Base-by-base conservation (phyloP, 2,888 invertebrate genomes). In the Lamproptera curius region DNA sequence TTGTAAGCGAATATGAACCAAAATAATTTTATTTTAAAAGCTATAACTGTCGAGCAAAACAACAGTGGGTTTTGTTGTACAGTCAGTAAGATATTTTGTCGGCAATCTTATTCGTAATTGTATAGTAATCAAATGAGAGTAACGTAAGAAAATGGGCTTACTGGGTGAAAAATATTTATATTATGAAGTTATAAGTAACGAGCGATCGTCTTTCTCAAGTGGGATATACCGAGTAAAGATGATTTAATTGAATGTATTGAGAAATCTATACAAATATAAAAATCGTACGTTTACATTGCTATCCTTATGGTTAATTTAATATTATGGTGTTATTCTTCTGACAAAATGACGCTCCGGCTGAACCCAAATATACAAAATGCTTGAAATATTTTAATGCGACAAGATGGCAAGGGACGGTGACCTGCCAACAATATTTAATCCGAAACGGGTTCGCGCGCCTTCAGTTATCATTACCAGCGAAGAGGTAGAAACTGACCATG, bases 391-490 rank as follows among this genome's bases (percentile, higher is more conserved):
- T 40, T 52, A 55, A 53, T 31, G 17, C 8, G 49, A 46, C 62
- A 73, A 63, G 48, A 92, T 92, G 92, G 92, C 91, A 58, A 88
- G 92, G 59, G 92, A 92, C 89, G 92, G 92, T 63, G 94, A 94
- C 76, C 91, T 94, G 81, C 92, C 94, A 58, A 94, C 94, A 58
- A 94, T 94, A 69, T 94, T 94, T 80, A 94, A 94, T 80, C 94
- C 94, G 36, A 91, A 91, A 70, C 88, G 92, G 58, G 91, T 91
- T 48, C 89, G 92, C 53, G 89, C 92, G 50, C 92, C 92, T 56
- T 91, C 92, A 46, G 92, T 92, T 56, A 92, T 92, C 64, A 91
- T 93, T 57, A 92, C 92, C 38, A 91, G 91, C 59, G 89, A 89
- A 58, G 92, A 92, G 59, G 75, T 77, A 42, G 86, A 83, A 51